phyloP scores from a whole-genome alignment of 2,113 vertebrate genomes.

The Hyperopisus bebe region DNA sequence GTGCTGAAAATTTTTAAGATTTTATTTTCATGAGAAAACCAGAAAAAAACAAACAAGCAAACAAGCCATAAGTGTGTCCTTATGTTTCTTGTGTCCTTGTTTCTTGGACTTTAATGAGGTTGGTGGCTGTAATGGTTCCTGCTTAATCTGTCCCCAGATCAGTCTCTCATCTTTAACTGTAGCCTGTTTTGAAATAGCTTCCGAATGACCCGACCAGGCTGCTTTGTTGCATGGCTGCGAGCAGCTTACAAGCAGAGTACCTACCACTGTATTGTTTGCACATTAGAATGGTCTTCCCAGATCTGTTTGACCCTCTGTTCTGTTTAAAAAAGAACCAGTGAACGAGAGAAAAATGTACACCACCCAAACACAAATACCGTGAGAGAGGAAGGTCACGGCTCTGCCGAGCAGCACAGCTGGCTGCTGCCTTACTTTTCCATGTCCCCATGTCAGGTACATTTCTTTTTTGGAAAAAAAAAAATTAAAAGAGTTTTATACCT shows the following conservation, averaged over 20 bases:
- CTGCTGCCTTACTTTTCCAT: neutral
- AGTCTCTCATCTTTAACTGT: neutral
- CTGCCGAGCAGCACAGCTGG: neutral
- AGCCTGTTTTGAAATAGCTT: neutral
- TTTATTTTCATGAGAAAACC: neutral
- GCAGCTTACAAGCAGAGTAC: neutral
- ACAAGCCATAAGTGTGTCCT: neutral
- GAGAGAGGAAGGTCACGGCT: neutral
- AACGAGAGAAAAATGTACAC: neutral
- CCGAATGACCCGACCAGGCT: neutral
- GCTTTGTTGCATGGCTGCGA: neutral
- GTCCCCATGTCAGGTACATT: neutral
- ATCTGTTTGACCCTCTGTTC: neutral
- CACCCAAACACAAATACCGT: neutral
- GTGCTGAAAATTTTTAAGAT: neutral
- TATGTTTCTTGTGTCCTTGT: too few species aligned
- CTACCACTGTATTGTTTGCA: neutral
- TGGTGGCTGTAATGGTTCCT: neutral
- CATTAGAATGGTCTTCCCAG: neutral
- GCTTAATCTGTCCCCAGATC: neutral
- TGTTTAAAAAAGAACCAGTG: neutral
- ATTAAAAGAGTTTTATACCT: neutral
- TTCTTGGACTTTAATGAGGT: neutral
- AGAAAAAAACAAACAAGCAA: neutral
- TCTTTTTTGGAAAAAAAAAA: neutral